phyloP scores from a whole-genome alignment of 2,797 vertebrate species.

The Glossophaga mutica region DNA sequence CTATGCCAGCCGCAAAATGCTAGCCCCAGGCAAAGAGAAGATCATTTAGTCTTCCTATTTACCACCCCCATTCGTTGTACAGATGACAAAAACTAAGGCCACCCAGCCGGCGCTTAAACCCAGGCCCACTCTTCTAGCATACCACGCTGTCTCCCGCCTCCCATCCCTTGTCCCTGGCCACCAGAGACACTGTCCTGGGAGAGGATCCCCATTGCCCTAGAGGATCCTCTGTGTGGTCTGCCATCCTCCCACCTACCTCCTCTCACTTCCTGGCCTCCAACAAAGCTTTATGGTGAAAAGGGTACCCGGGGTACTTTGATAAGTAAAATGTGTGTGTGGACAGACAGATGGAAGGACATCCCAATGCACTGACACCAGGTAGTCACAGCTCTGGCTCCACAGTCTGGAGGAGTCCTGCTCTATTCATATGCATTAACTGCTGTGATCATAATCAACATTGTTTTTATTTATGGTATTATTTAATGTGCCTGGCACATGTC shows the following conservation, averaged over 20 bases:
- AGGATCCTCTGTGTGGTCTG: not conserved
- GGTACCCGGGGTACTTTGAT: not conserved
- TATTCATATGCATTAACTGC: not conserved
- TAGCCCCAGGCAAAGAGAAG: not conserved
- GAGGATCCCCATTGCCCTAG: accelerated
- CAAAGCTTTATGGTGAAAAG: not conserved
- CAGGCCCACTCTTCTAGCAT: accelerated
- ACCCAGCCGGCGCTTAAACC: not conserved
- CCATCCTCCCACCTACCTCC: accelerated
- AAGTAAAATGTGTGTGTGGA: accelerated
- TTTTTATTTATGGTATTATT: not conserved
- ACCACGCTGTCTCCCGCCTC: not conserved
- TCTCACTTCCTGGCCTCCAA: not conserved
- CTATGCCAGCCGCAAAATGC: not conserved
- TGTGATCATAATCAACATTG: not conserved
- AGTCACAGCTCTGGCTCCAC: accelerated
- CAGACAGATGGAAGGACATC: accelerated
- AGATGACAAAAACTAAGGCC: not conserved
- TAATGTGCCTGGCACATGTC: not conserved
- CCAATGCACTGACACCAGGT: accelerated
- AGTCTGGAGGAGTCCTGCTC: not conserved
- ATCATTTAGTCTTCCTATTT: not conserved
- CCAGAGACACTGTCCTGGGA: not conserved
- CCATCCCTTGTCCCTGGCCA: not conserved
- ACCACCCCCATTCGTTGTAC: accelerated